Evolutionary conservation across 1,140 invertebrate genomes (phyloP).

Genomic region (Parapsyche elsis): DNA sequence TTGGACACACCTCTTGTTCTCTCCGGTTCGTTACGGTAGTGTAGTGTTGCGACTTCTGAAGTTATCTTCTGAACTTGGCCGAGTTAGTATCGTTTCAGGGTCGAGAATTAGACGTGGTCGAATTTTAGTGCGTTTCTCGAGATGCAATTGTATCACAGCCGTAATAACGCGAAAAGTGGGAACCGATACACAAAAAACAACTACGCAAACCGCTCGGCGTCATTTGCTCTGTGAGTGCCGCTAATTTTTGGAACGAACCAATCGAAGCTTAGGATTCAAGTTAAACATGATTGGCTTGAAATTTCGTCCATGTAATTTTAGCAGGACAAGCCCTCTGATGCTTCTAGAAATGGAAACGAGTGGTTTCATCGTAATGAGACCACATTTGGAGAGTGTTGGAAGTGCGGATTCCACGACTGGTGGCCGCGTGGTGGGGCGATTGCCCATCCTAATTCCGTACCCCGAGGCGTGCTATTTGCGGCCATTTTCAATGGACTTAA

Average conservation of each 20-base stretch:
- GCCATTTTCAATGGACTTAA: constrained; percentile 47
- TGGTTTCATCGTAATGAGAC: background rate
- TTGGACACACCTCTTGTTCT: no score
- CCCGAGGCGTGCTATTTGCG: constrained; percentile 44
- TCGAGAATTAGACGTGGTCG: background rate
- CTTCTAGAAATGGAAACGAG: background rate
- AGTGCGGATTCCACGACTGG: constrained; percentile 5
- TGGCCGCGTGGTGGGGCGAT: background rate
- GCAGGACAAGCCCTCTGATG: no score
- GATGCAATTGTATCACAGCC: no score
- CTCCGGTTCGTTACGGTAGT: constrained; percentile 7
- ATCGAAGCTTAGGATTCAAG: no score
- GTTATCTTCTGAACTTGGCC: constrained; percentile 39
- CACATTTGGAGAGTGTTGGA: background rate
- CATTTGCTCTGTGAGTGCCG: no score
- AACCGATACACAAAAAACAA: no score
- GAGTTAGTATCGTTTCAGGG: constrained; percentile 4
- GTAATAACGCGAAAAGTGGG: no score
- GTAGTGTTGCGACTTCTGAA: constrained; percentile 22
- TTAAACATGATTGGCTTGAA: no score
- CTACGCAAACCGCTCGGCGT: no score
- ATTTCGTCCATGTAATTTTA: no score
- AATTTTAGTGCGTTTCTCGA: background rate
- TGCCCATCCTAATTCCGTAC: constrained; percentile 43
- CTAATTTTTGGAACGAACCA: no score